Base-by-base conservation (phyloP, 2,113 vertebrate genomes). In the Centrocercus urophasianus region DNA sequence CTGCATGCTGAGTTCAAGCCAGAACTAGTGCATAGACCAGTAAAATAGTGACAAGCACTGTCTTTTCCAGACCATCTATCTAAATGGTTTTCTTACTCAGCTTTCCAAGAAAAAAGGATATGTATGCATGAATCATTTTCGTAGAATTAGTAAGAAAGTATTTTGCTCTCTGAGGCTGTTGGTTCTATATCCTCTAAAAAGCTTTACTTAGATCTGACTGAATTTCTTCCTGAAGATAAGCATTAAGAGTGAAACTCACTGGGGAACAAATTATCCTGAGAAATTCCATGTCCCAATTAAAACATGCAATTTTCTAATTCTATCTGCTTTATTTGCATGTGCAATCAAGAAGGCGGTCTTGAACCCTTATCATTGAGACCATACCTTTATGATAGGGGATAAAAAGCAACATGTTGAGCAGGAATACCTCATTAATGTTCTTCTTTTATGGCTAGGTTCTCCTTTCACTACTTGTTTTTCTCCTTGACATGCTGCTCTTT, bases 361-460 rank as follows among this genome's bases (percentile, higher is more conserved):
- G 57, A 57, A 38, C 3, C 3, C 17, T 19, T 65, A 4, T 9
- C 69, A 17, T 3, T 0, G 1, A 48, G 57, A 38, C 4, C 57
- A 25, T 56, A 28, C 36, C 72, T n/a, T 76, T 73, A 36, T 34
- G 7, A n/a, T 57, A 40, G 24, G 28, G 56, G 80, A 52, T 4
- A 28, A 38, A 36, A 48, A 86, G 43, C 28, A 63, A 45, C 5
- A 21, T n/a, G 15, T 30, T 64, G 30, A 34, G 6, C 24, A 60
- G 3, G 15, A 61, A 24, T 52, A 80, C 12, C 4, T 83, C 20
- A 17, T n/a, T n/a, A 57, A 61, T 8, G 5, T 81, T 8, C 70
- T 86, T 81, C 19, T 61, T 81, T 61, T 0, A 10, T 30, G 12
- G 43, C 50, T 86, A 6, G 45, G 3, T 34, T 83, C 20, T 80